Conservation (phyloP, 2,888 invertebrate genomes). For the Pollenia labialis region DNA sequence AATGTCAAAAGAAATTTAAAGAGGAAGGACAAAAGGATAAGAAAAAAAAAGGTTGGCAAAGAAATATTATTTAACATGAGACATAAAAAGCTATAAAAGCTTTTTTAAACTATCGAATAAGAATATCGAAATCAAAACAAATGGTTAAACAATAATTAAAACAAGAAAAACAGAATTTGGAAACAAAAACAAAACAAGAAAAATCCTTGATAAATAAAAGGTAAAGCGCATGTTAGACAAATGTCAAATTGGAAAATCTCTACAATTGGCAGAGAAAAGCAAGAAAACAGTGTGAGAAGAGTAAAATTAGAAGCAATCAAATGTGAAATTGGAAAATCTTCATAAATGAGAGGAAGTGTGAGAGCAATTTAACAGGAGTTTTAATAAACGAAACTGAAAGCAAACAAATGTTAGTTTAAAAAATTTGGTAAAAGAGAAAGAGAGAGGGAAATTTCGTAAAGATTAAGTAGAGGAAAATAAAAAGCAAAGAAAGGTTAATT, state of each 20-base stretch:
- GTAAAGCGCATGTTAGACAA: constrained; percentile 39
- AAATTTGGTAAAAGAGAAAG: neutral
- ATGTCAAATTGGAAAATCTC: constrained; percentile 34
- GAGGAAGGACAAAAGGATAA: constrained; percentile 33
- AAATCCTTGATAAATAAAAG: constrained; percentile 51
- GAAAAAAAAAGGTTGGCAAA: neutral
- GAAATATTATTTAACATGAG: constrained; percentile 1
- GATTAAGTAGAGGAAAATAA: too few relatives aligned
- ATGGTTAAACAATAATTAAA: neutral
- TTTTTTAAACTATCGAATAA: neutral
- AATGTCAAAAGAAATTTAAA: constrained; percentile 45
- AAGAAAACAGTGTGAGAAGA: neutral
- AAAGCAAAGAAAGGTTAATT: too few relatives aligned
- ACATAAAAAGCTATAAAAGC: constrained; percentile 26
- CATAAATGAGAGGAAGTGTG: neutral
- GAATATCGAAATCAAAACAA: constrained; percentile 55
- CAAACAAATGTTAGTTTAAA: neutral
- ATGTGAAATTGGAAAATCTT: neutral
- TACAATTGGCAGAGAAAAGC: neutral
- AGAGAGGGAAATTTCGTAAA: neutral
- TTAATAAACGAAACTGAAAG: neutral
- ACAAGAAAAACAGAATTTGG: neutral
- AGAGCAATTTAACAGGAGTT: neutral
- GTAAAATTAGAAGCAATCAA: neutral
- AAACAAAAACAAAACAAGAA: constrained; percentile 58